Conservation (phyloP, 2,113 vertebrate species). For the Odontophorus gujanensis region DNA sequence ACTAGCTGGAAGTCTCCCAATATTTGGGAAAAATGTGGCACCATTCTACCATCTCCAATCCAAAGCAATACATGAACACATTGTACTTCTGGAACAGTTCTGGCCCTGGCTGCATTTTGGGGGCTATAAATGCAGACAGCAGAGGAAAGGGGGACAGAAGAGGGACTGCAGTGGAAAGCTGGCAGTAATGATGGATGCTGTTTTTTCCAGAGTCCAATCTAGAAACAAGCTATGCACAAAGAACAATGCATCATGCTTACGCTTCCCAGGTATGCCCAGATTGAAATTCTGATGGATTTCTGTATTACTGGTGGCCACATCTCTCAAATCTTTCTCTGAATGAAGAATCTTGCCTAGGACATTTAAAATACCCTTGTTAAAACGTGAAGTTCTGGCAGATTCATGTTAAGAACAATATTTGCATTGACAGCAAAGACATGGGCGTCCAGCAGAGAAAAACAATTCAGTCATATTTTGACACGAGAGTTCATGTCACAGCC, state of each 20-base stretch:
- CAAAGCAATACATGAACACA: background rate
- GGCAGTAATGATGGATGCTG: background rate
- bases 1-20: slow-evolving; percentile 20
- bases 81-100: slow-evolving; percentile 32
- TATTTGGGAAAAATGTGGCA: slow-evolving; percentile 16
- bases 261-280: background rate
- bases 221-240: background rate
- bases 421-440: background rate
- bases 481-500: background rate
- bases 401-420: background rate
- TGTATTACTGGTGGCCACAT: background rate
- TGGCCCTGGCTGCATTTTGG: background rate
- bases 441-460: background rate
- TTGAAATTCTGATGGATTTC: background rate
- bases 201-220: background rate
- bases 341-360: background rate
- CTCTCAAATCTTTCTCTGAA: background rate
- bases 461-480: background rate
- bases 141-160: background rate
- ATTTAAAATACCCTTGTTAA: background rate
- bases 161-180: background rate
- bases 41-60: background rate
- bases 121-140: slow-evolving; percentile 1
- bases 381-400: background rate
- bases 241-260: background rate